Conservation (phyloP, 2,888 invertebrate genomes). For the Prenolepis imparis region DNA sequence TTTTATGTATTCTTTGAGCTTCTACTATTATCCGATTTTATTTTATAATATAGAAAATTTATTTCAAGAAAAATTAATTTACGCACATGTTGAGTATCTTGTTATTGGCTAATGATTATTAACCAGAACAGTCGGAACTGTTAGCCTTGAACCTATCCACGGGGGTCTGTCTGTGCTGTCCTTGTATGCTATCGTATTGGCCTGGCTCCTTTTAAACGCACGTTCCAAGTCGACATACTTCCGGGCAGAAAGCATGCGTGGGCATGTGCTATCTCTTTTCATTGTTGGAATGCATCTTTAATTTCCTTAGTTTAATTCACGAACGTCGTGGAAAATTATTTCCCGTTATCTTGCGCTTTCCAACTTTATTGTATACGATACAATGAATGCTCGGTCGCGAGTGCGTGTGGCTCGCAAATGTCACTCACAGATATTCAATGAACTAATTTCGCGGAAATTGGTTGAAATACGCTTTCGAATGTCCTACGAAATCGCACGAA, state of each 20-base stretch:
- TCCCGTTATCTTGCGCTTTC: conserved; percentile 24
- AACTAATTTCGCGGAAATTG: conserved; percentile 51
- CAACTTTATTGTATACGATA: conserved; percentile 22
- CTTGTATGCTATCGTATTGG: conserved; percentile 59
- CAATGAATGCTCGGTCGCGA: background rate
- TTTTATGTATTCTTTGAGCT: background rate
- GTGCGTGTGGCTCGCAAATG: conserved; percentile 17
- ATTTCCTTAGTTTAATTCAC: conserved; percentile 50
- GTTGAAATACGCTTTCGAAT: background rate
- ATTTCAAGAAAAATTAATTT: background rate
- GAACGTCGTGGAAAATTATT: conserved; percentile 27
- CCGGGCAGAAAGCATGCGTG: conserved; percentile 63
- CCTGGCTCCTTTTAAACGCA: conserved; percentile 66
- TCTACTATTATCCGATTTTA: background rate
- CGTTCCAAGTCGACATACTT: conserved; percentile 76
- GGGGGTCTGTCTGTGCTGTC: background rate
- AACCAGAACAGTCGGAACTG: conserved; percentile 29
- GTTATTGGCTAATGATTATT: conserved; percentile 3
- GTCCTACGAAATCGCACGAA: background rate
- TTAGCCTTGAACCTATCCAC: conserved; percentile 12
- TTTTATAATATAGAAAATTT: background rate
- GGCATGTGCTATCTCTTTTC: conserved; percentile 49
- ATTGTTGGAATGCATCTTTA: conserved; percentile 56
- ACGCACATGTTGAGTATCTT: no score
- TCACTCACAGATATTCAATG: conserved; percentile 23